These are phyloP conservation scores for Tethya wilhelma DNA, from an alignment of 37 sponge, comb jelly and placozoan species.

Conservation along the genomic window DNA sequence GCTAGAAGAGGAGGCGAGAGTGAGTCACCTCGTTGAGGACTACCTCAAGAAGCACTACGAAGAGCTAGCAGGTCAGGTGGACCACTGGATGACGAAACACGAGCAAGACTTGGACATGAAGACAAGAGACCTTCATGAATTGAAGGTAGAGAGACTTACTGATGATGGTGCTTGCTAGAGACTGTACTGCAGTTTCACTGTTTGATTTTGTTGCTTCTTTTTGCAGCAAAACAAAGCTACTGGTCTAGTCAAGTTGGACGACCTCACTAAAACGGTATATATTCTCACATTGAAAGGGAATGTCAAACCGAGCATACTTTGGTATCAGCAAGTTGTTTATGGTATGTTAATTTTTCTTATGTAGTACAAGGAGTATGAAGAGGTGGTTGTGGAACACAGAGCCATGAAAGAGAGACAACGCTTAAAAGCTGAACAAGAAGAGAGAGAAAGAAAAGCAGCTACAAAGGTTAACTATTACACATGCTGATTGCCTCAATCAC, in stretches of 20 bases:
- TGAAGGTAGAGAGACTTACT: conserved; percentile 51
- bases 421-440: conserved; percentile 85
- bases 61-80: conserved; percentile 85
- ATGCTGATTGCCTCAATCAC: too few species aligned
- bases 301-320: too few species aligned
- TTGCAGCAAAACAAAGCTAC: conserved; percentile 72
- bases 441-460: conserved; percentile 69
- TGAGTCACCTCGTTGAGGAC: conserved; percentile 52
- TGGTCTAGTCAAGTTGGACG: conserved; percentile 72
- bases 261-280: conserved; percentile 79
- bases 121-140: conserved; percentile 61
- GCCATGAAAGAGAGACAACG: conserved; percentile 85
- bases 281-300: too few species aligned
- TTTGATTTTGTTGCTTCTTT: not conserved
- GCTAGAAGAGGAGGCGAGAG: conserved; percentile 83
- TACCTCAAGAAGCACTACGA: conserved; percentile 83
- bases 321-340: not conserved
- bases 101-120: conserved; percentile 86
- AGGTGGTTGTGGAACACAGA: conserved; percentile 91
- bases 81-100: conserved; percentile 94
- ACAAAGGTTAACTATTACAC: too few species aligned
- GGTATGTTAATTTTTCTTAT: not conserved
- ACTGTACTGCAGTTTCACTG: not conserved
- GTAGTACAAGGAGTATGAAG: conserved; percentile 89
- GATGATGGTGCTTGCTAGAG: not conserved